Base-by-base conservation (phyloP, 2,888 invertebrate species). In the Coelinius sp. region DNA sequence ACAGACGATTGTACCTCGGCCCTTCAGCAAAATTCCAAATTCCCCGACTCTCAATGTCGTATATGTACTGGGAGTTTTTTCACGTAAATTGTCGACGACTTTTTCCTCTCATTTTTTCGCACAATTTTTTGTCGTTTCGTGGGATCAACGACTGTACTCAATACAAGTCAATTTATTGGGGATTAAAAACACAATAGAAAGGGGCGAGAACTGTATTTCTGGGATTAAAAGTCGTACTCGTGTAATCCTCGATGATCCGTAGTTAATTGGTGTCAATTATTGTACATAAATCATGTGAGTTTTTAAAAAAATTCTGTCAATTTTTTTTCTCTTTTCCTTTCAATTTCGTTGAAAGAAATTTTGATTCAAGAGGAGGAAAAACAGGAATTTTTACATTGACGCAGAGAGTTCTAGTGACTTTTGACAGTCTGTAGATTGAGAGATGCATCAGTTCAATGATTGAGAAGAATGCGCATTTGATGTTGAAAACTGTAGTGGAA, bases 131-230 rank as follows among this genome's bases (percentile, higher is more conserved):
- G 31, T 20, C 8, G 8, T 25, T 25, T 59, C 59, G 35, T 31
- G 20, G 59, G 31, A 35, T 59, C 59, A 59, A 35, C 31, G 17
- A 35, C 4, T 10, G 1, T 31, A 31, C 59, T 59, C 31, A 10
- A 59, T 59, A 59, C n/a, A 59, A 25, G 2, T 25, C 27, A 35
- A 59, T 59, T 59, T 35, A 59, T 59, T 8, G 12, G 17, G 31
- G 2, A 31, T 59, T 31, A 20, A 35, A 31, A 25, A 53, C 31
- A 59, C 17, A 17, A 59, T 8, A 17, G 5, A 59, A 0, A 17
- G 1, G 5, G 14, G n/a, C 2, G n/a, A 59, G 3, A 59, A 35
- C 3, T 27, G 1, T 7, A 31, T 56, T n/a, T 31, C 6, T 17
- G 7, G 56, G 27, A 27, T 49, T 49, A 56, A n/a, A 56, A 12